Evolutionary conservation across 2,797 vertebrate genomes (phyloP).

Genomic region (Lerista edwardsae): DNA sequence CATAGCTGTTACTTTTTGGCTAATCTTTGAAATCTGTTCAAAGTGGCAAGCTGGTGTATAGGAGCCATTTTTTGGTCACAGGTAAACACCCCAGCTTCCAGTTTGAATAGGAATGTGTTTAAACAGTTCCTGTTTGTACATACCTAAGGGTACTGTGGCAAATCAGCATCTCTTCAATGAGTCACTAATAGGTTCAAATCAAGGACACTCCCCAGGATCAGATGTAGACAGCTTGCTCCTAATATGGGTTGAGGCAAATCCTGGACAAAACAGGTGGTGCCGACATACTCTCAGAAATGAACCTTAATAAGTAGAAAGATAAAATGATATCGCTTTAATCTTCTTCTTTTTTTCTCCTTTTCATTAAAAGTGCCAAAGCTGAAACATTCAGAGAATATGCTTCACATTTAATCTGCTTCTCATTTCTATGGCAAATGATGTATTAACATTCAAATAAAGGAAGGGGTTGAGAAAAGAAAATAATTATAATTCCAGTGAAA

Average conservation of each 20-base stretch:
- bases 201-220: too few species aligned
- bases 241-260: neutral
- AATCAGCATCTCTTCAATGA: neutral
- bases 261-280: neutral
- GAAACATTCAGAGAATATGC: constrained; percentile 36
- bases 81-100: neutral
- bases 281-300: constrained; percentile 31
- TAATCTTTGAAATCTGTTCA: too few species aligned
- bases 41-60: neutral
- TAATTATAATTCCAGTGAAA: constrained; percentile 62
- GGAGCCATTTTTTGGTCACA: neutral
- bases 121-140: too few species aligned
- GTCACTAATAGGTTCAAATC: too few species aligned
- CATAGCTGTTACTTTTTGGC: too few species aligned
- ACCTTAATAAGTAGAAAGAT: constrained; percentile 43
- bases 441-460: constrained; percentile 60
- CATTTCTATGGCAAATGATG: constrained; percentile 51
- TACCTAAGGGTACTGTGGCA: neutral
- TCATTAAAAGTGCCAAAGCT: constrained; percentile 46
- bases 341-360: constrained; percentile 48
- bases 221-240: neutral
- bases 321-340: constrained; percentile 46
- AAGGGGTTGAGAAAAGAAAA: constrained; percentile 45
- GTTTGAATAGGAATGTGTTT: neutral
- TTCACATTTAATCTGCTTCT: constrained; percentile 51